Base-by-base conservation (phyloP, 2,888 invertebrate genomes). In the Drosophila hamatofila region DNA sequence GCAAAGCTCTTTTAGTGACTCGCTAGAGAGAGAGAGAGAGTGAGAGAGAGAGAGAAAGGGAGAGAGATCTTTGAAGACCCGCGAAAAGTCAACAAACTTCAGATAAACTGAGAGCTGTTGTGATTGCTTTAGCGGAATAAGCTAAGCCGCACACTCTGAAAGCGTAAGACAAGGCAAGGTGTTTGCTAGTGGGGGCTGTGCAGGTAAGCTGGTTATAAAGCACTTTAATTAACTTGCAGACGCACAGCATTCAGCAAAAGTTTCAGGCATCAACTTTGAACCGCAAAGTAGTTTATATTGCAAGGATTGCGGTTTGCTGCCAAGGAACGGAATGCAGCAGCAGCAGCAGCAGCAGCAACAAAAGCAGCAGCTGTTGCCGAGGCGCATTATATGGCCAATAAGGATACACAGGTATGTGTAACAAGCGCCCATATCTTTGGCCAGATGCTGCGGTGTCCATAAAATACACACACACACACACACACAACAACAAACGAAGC, bases 211-310 rank as follows among this genome's bases (percentile, higher is more conserved):
- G 72, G 82, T 71, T 81, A 89, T 87, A 83, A 84, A 90, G 85
- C 78, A 90, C 85, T 90, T 87, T 90, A 87, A 87, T 88, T 90
- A 88, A 90, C 90, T 87, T 83, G 85, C 80, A 84, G 83, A 81
- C 79, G 84, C 72, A 71, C 42, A 78, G 64, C 75, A 75, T 80
- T 82, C 75, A 80, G 79, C 60, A 76, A 86, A 87, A 72, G 78
- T 71, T 90, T 74, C 72, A 78, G 83, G 71, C 89, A 84, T 89
- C 89, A 90, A 88, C 88, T 88, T 90, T 88, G 88, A 90, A 88
- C 89, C 88, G 76, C 90, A 88, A 82, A 77, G 85, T 75, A 89
- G 88, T 88, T 90, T 88, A 87, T 88, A 81, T 82, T 86, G 79
- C 81, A 75, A 69, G 84, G 84, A 82, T 85, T 87, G 87, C 76